phyloP scores from a whole-genome alignment of 2,797 vertebrate genomes.

The Thripadectes ignobilis region DNA sequence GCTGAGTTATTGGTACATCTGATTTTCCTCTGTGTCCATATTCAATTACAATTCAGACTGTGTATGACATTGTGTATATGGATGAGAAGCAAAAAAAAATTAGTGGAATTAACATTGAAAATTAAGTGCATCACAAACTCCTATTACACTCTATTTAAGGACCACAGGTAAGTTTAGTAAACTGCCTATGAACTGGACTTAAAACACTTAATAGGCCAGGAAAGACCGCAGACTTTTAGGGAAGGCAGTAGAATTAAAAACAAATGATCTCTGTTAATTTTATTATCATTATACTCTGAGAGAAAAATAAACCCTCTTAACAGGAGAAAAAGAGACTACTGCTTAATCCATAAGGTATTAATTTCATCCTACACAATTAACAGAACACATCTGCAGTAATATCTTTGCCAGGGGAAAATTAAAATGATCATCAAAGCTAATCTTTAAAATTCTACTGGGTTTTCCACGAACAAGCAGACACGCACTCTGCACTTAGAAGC shows the following conservation, averaged over 20 bases:
- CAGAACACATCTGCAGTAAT: background rate
- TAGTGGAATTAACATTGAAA: background rate
- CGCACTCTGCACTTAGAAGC: background rate
- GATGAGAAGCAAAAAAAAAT: background rate
- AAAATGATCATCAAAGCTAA: background rate
- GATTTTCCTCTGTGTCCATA: background rate
- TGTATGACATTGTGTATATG: background rate
- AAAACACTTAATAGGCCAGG: background rate
- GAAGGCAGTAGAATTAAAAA: background rate
- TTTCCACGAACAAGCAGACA: background rate
- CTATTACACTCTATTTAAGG: background rate
- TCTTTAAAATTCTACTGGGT: background rate
- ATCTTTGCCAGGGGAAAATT: background rate
- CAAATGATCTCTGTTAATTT: conserved; percentile 6
- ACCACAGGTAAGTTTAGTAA: background rate
- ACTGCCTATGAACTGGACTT: background rate
- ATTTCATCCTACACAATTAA: background rate
- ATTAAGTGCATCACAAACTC: background rate
- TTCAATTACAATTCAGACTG: background rate
- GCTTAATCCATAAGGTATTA: background rate
- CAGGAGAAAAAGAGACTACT: background rate
- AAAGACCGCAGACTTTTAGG: background rate
- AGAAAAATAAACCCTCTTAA: background rate
- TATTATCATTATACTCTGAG: background rate
- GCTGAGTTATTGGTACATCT: background rate